Evolutionary conservation across 2,113 vertebrate species (phyloP), one percentile per base, ranked within the genome.

Genomic region (Okapia johnstoni): DNA sequence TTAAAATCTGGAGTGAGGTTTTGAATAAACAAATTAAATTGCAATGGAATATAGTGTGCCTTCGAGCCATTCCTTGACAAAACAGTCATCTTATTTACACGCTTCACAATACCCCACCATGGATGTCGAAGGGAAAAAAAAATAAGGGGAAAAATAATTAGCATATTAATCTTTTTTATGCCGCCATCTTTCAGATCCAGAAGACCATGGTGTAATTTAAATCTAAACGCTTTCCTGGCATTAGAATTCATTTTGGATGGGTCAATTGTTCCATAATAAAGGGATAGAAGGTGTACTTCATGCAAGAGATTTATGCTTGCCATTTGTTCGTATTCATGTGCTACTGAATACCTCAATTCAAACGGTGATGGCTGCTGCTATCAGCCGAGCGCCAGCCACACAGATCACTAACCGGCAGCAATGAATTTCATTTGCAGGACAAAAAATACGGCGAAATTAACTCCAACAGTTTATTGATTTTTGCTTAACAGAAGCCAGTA

Each of bases 141-240:
- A 99, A 99, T 99, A 99, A 99, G 99, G 99, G 99, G 99, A 99
- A 99, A 99, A 99, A 99, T 99, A 99, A 99, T 99, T 99, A 99
- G 99, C 99, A 99, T 99, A 99, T 99, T 99, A 99, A 99, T 99
- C 99, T 99, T 99, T 99, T 99, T 99, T 99, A 99, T 99, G 99
- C 99, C 99, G 99, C 99, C 99, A 99, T 99, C 99, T 99, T 99
- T 99, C 99, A 99, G 99, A 99, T 99, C 99, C 99, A 99, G 99
- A 99, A 99, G 99, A 99, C 99, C 99, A 99, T 98, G 99, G 99
- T 99, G 99, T 99, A 99, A 99, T 99, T 99, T 99, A 99, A 99
- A 99, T 99, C 99, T 99, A 99, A 99, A 99, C 99, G 99, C 99
- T 99, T 99, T 99, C 99, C 99, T 99, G 99, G 99, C 99, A 99